Base-by-base conservation (phyloP, 2,888 invertebrate species). In the Barypeithes pellucidus region DNA sequence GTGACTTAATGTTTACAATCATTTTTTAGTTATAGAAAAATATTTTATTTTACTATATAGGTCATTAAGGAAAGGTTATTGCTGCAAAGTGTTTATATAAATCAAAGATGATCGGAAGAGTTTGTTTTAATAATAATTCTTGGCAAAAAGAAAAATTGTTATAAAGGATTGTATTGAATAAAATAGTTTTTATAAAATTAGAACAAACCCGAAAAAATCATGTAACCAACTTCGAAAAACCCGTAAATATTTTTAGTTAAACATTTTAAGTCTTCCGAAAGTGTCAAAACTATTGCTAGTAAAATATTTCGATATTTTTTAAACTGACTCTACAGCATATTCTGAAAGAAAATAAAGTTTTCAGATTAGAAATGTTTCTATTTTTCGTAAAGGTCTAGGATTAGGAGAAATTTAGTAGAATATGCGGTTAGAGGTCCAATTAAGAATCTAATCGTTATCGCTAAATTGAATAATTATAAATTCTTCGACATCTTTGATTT, bases 1-100 rank as follows among this genome's bases (percentile, higher is more conserved):
- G 80, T 80, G 80, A 80, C 79, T 79, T 79, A 79, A 76, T 63
- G 77, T 79, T 79, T 79, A 81, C 80, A 81, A 81, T 80, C 79
- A 81, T 77, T 75, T 76, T 79, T 43, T 77, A 65, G 67, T 76
- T 77, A 29, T 70, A 59, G 20, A 57, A 54, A 63, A 52, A 68
- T 54, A 54, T 24, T 66, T 61, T 61, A 62, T 54, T 61, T 29
- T 33, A 18, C 54, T 57, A 14, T 29, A 57, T 24, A 39, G 14
- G 16, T 36, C 14, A 14, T 57, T 1, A 4, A 33, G 18, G 18
- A 11, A 11, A 11, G 33, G 8, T 57, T 18, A 8, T 33, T 57
- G 33, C 54, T 57, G 24, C 8, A 14, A 16, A 16, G 36, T 57
- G 1, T 57, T 57, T 57, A 43, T 7, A 7, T 7, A 20, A 47